phyloP scores from a whole-genome alignment of 30 jellyfish, hydroid and myxozoan genomes.

The Pelagia noctiluca region DNA sequence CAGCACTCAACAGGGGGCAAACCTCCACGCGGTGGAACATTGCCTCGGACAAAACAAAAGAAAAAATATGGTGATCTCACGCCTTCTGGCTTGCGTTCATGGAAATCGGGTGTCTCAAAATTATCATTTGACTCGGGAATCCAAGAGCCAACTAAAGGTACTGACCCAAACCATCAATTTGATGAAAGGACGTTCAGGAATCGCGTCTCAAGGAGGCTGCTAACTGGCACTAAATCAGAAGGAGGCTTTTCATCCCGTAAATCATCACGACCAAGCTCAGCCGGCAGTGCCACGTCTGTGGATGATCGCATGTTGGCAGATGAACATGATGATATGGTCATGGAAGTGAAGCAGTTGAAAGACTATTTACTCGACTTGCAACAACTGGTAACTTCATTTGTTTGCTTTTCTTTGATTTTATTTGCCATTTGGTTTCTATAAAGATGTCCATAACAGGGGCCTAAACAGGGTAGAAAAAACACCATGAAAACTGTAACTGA shows the following conservation, averaged over 20 bases:
- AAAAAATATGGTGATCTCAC: constrained; percentile 18
- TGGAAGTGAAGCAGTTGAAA: constrained; percentile 45
- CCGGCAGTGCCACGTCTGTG: constrained; percentile 40
- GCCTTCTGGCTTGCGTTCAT: constrained; percentile 1
- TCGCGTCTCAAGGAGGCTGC: constrained; percentile 8
- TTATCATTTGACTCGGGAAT: constrained; percentile 1
- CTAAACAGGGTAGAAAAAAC: no score
- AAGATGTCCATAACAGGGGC: no score
- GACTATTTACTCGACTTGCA: constrained; percentile 65
- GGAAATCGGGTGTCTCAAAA: background rate
- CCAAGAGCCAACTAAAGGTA: constrained; percentile 1
- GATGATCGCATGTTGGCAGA: constrained; percentile 68
- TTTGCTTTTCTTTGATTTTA: no score
- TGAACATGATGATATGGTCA: constrained; percentile 63
- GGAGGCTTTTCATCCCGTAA: constrained; percentile 13
- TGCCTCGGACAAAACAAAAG: constrained; percentile 29
- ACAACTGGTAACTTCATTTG: constrained; percentile 15
- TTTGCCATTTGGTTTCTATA: no score
- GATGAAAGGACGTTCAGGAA: constrained; percentile 20
- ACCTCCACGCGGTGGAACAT: constrained; percentile 19
- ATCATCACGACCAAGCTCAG: constrained; percentile 62
- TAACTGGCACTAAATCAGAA: constrained; percentile 27
- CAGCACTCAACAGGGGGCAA: constrained; percentile 32
- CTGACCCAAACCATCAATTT: constrained; percentile 16
- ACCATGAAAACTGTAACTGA: no score